Conservation (phyloP, 1,140 invertebrate species). For the Sarcophaga peregrina region DNA sequence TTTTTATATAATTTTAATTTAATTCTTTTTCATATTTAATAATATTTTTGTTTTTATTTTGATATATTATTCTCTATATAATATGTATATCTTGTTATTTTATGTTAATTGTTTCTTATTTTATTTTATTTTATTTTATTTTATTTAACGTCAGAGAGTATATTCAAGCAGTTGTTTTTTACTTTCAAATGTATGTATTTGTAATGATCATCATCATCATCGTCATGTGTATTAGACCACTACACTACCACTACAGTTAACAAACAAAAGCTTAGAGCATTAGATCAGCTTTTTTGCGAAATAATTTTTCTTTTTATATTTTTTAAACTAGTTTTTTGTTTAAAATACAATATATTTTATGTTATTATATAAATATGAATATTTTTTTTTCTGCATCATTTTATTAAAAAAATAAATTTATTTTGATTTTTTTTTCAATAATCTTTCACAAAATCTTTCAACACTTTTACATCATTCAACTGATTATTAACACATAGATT, state of each 20-base stretch:
- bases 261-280: constrained; percentile 26
- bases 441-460: neutral
- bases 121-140: neutral
- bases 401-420: neutral
- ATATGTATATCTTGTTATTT: constrained; percentile 4
- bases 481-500: too few species aligned
- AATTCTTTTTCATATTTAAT: neutral
- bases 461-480: neutral
- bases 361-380: constrained; percentile 33
- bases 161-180: neutral
- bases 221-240: constrained; percentile 40
- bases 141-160: neutral
- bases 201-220: neutral
- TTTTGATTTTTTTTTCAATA: neutral
- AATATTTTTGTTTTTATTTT: neutral
- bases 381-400: neutral
- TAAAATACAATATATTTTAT: neutral
- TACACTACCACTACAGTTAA: neutral
- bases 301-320: constrained; percentile 19
- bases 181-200: constrained; percentile 15
- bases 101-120: neutral
- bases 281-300: constrained; percentile 39
- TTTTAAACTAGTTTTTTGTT: constrained; percentile 29
- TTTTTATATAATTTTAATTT: neutral
- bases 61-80: too few species aligned